A percentile compares a stretch with the other conserved stretches of the same genome.
Evolutionary conservation across 2,888 invertebrate genomes (phyloP).

Genomic region (Dasypogon diadema): DNA sequence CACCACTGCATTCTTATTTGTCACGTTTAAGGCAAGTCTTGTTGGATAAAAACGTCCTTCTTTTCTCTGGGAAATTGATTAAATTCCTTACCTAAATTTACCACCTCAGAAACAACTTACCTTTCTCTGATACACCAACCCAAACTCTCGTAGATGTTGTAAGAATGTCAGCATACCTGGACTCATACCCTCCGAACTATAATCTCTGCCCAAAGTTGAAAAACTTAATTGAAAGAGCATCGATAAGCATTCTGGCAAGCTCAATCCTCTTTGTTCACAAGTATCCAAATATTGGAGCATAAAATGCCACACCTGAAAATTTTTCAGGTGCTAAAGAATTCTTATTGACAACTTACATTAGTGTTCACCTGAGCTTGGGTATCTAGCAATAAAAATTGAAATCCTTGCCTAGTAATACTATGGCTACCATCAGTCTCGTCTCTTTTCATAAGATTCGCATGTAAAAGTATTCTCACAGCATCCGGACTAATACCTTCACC

Average conservation of each 20-base stretch:
- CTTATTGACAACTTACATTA: background rate
- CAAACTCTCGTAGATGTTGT: slow-evolving; percentile 96
- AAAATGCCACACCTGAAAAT: slow-evolving; percentile 86
- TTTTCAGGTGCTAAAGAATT: background rate
- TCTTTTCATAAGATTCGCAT: slow-evolving; percentile 91
- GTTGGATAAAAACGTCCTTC: slow-evolving; percentile 96
- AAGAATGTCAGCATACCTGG: slow-evolving; percentile 88
- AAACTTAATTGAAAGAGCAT: slow-evolving; percentile 98
- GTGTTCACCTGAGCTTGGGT: slow-evolving; percentile 77
- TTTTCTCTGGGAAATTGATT: slow-evolving; percentile 74
- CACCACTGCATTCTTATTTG: slow-evolving; percentile 71
- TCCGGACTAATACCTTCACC: slow-evolving; percentile 93
- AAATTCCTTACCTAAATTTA: no score
- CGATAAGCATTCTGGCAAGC: slow-evolving; percentile 91
- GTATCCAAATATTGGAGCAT: slow-evolving; percentile 95
- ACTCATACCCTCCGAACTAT: slow-evolving; percentile 95
- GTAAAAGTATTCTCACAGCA: slow-evolving; percentile 91
- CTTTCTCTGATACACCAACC: slow-evolving; percentile 96
- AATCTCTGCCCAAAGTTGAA: slow-evolving; percentile 94
- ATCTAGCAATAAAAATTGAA: slow-evolving; percentile 95
- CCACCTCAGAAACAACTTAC: no score
- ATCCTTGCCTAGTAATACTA: slow-evolving; percentile 93
- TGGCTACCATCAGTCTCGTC: slow-evolving; percentile 80
- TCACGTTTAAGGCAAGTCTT: slow-evolving; percentile 88
- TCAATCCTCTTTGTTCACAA: slow-evolving; percentile 86